Base-by-base conservation (phyloP, 1,140 invertebrate species). In the Bombus ignitus region DNA sequence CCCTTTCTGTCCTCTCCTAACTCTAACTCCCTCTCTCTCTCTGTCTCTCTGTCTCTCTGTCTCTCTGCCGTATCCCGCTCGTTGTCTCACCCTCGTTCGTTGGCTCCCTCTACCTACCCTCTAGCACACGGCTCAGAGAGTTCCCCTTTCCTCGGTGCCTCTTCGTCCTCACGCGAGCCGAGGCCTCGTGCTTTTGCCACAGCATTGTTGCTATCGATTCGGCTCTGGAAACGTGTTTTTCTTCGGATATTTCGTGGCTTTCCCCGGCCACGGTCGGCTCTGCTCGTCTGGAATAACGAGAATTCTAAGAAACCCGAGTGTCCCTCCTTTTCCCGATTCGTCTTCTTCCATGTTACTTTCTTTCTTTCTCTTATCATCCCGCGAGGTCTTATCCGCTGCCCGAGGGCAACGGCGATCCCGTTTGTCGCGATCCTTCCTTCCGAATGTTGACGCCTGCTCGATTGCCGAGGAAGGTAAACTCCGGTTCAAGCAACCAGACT, bases 191-290 rank as follows among this genome's bases (percentile, higher is more conserved):
- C 87, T 93, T 93, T 93, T 92, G 91, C 89, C 90, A 89, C 91
- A 87, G 88, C 90, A 94, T 94, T 94, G 93, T 93, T 92, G 90
- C 84, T 94, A 94, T 94, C 92, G 94, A 94, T 94, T 94, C 89
- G 83, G 59, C 87, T 88, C 89, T 90, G 86, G 88, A 90, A 92
- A 90, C 92, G 90, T 92, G 89, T 94, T 94, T 94, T 94, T 94
- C 93, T 92, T 91, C 86, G 89, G 85, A 90, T 92, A 93, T 92
- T 92, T 92, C 86, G 89, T 87, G 88, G 89, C 87, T 88, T 89
- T 88, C 81, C 81, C 57, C 37, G 37, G 65, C 78, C 76, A 88
- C 65, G 70, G 80, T 47, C 78, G 22, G n/a, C 78, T 77, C 53
- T 37, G 83, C 75, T 89, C 88, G 81, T 76, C 89, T 74, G 88